These are phyloP conservation scores for Halichondria panicea DNA, from an alignment of 37 sponge, comb jelly and placozoan genomes.

Conservation along the genomic window DNA sequence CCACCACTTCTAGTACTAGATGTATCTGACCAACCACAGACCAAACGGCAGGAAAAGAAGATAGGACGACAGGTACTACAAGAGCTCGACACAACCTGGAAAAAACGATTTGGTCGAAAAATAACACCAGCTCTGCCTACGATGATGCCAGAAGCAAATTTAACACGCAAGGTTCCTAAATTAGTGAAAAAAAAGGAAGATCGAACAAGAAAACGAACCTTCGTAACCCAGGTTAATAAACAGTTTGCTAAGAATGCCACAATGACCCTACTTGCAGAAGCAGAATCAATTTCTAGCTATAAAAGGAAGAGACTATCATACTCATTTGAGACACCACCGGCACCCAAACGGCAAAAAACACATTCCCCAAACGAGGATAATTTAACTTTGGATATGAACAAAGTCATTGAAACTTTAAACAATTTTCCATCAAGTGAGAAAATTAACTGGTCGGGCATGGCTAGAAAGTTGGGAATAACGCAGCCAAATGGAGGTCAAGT, in stretches of 20 bases:
- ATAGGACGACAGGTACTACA: neutral
- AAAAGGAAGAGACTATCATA: neutral
- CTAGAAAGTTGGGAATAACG: neutral
- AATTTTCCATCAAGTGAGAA: constrained; percentile 11
- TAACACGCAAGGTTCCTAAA: neutral
- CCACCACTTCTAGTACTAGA: neutral
- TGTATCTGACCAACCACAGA: neutral
- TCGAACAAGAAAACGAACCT: neutral
- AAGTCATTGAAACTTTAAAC: neutral
- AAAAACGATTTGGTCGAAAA: neutral
- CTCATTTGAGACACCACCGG: neutral
- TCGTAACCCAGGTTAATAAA: neutral
- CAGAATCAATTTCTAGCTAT: constrained; percentile 14
- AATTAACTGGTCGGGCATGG: constrained; percentile 14
- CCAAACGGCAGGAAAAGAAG: neutral
- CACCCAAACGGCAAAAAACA: constrained; percentile 6
- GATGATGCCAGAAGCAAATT: neutral
- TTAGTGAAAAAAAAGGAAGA: neutral
- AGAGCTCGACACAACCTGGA: neutral
- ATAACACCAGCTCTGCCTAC: neutral
- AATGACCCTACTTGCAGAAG: constrained; percentile 12
- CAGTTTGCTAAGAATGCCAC: constrained; percentile 11
- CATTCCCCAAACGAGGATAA: constrained; percentile 15
- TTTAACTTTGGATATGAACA: neutral
- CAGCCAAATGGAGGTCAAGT: constrained; percentile 20